phyloP scores from a whole-genome alignment of 2,113 vertebrate species.

The Zosterops lateralis region DNA sequence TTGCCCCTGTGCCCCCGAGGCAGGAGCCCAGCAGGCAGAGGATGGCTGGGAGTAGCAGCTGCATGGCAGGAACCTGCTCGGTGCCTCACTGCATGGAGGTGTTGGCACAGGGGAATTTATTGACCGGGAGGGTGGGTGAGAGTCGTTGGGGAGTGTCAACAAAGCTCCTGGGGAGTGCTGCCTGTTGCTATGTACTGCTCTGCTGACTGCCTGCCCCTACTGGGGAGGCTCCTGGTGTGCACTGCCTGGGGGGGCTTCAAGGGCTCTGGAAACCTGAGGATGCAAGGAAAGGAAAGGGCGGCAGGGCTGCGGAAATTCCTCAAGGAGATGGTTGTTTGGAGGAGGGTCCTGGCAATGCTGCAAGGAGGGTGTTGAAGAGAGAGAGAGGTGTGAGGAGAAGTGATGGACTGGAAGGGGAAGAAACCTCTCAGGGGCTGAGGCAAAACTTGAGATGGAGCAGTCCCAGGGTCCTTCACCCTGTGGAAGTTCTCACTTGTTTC shows the following conservation, averaged over 20 bases:
- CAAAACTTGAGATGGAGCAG: neutral
- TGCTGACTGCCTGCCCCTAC: neutral
- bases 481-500: neutral
- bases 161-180: neutral
- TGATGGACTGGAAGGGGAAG: neutral
- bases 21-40: neutral
- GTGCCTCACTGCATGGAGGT: fast-evolving
- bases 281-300: neutral
- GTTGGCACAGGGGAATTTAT: neutral
- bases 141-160: neutral
- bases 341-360: neutral
- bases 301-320: neutral
- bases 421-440: neutral
- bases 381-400: neutral
- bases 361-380: neutral
- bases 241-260: fast-evolving
- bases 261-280: neutral
- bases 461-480: neutral
- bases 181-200: neutral
- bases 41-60: neutral
- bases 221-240: neutral
- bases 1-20: fast-evolving
- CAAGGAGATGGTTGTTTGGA: neutral
- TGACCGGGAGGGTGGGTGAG: neutral
- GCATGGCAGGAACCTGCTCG: fast-evolving